phyloP scores from a whole-genome alignment of 2,113 vertebrate genomes.

The Channa argus region DNA sequence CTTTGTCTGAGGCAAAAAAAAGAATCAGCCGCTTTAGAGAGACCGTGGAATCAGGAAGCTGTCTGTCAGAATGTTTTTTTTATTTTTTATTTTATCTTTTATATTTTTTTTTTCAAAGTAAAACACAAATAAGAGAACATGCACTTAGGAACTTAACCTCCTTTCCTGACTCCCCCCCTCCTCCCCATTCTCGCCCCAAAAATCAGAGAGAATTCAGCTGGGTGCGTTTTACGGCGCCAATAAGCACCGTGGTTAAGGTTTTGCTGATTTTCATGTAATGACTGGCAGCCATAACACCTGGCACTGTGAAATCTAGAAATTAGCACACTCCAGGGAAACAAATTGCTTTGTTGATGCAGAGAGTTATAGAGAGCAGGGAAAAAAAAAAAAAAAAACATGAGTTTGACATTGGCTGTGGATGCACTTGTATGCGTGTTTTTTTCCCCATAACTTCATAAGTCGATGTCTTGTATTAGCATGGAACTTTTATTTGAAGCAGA shows the following conservation, averaged over 20 bases:
- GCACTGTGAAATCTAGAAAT: conserved; percentile 79
- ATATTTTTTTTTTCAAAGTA: conserved; percentile 17
- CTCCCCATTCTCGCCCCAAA: conserved; percentile 19
- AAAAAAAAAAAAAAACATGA: conserved; percentile 26
- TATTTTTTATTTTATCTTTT: no score
- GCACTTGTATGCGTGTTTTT: conserved; percentile 24
- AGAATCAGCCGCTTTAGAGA: conserved; percentile 27
- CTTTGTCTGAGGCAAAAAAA: conserved; percentile 46
- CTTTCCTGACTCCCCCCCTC: conserved; percentile 32
- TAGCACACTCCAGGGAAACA: conserved; percentile 76
- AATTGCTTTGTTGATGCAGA: conserved; percentile 81
- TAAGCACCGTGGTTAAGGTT: conserved; percentile 73
- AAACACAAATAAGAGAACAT: conserved; percentile 58
- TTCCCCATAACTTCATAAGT: conserved; percentile 35
- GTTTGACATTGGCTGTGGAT: conserved; percentile 43
- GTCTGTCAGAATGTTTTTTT: conserved; percentile 56
- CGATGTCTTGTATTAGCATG: neutral
- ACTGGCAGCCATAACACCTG: conserved; percentile 79
- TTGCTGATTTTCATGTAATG: conserved; percentile 78
- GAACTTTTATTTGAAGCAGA: neutral
- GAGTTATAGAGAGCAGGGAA: conserved; percentile 42
- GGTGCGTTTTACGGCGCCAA: conserved; percentile 47
- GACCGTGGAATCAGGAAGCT: conserved; percentile 48
- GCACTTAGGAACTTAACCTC: conserved; percentile 66
- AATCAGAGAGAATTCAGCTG: conserved; percentile 69